Conservation (phyloP, 2,888 invertebrate genomes). For the Trichacis sp. region DNA sequence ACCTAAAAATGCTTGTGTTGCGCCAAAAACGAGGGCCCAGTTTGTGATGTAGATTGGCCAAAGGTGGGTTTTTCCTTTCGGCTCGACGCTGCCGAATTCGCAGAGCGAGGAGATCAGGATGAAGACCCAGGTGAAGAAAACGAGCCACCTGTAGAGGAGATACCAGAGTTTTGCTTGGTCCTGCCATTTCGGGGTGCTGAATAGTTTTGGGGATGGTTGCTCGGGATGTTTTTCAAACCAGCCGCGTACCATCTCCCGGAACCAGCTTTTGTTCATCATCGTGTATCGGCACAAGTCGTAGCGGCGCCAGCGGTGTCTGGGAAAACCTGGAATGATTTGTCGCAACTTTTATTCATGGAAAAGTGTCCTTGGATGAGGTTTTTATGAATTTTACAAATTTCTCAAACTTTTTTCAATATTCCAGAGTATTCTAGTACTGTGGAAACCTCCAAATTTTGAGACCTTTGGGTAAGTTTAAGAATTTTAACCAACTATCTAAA, state of each 20-base stretch:
- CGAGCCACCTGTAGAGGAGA: constrained; percentile 73
- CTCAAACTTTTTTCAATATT: too few relatives aligned
- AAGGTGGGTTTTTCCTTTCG: constrained; percentile 62
- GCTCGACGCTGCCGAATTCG: constrained; percentile 58
- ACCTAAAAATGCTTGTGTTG: constrained; percentile 74
- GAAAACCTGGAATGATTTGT: neutral
- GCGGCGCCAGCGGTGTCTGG: neutral
- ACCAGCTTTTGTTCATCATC: constrained; percentile 67
- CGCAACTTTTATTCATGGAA: neutral
- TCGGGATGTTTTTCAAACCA: constrained; percentile 52
- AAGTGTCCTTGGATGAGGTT: too few relatives aligned
- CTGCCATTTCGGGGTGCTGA: constrained; percentile 58
- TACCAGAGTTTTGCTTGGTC: constrained; percentile 54
- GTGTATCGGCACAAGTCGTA: neutral
- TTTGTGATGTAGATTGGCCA: constrained; percentile 83
- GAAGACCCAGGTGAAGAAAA: constrained; percentile 70
- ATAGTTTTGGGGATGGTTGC: constrained; percentile 52
- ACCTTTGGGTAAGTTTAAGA: too few relatives aligned
- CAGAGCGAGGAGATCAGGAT: constrained; percentile 68
- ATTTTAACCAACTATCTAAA: too few relatives aligned
- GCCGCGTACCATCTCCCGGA: constrained; percentile 57
- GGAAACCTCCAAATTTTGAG: too few relatives aligned
- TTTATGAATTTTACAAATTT: too few relatives aligned
- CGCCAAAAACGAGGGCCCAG: constrained; percentile 76
- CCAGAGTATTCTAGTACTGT: too few relatives aligned